phyloP scores from a whole-genome alignment of 2,888 invertebrate species.

The Megalurothrips usitatus region DNA sequence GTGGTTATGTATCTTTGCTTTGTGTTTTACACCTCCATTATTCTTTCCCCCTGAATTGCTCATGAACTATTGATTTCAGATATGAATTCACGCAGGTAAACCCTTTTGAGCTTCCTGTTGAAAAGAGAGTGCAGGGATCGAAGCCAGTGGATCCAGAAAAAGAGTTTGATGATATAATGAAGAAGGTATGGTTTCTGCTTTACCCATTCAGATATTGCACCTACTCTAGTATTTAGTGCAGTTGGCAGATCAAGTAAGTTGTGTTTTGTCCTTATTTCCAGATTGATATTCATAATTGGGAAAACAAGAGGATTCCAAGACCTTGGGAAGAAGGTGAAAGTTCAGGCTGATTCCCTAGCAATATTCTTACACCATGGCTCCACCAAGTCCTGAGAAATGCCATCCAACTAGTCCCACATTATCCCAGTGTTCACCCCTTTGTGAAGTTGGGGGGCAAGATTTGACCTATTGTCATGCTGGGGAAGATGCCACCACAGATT shows the following conservation, averaged over 20 bases:
- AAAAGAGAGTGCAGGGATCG: background rate
- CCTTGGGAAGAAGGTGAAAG: conserved; percentile 68
- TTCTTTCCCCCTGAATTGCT: conserved; percentile 32
- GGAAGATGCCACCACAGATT: background rate
- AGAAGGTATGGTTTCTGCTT: background rate
- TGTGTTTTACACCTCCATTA: background rate
- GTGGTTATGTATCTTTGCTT: conserved; percentile 17
- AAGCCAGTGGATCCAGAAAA: background rate
- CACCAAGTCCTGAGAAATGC: too few species aligned
- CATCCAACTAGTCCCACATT: too few species aligned
- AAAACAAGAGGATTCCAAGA: conserved; percentile 76
- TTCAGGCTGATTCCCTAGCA: background rate
- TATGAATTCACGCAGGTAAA: background rate
- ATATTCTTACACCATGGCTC: background rate
- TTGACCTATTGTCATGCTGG: background rate
- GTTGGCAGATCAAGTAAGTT: background rate
- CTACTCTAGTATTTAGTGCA: too few species aligned
- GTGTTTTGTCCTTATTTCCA: conserved; percentile 38
- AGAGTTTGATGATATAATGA: background rate
- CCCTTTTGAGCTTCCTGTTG: background rate
- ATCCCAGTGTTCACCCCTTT: too few species aligned
- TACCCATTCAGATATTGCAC: background rate
- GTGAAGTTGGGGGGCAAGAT: background rate
- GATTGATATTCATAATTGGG: conserved; percentile 76
- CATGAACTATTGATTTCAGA: background rate